phyloP scores from a whole-genome alignment of 2,888 invertebrate species.

The Caenorhabditis parvicauda region DNA sequence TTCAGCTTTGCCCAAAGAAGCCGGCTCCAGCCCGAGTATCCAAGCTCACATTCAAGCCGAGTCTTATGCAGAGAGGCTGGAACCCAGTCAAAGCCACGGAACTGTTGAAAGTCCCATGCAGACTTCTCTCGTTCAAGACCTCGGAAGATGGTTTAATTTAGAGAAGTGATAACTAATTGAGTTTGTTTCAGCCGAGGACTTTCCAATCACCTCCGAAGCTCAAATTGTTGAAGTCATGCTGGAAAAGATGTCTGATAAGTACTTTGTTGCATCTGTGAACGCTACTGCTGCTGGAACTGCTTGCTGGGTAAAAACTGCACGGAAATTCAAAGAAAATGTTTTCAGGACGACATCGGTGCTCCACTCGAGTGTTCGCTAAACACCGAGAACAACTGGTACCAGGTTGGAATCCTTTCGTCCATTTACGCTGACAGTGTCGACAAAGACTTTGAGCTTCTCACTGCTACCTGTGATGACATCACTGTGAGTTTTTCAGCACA shows the following conservation, averaged over 20 bases:
- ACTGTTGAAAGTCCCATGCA: constrained; percentile 8
- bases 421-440: too few species aligned
- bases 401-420: constrained; percentile 17
- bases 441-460: too few species aligned
- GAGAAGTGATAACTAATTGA: background rate
- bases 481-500: too few species aligned
- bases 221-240: constrained; percentile 14
- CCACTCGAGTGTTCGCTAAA: constrained; percentile 21
- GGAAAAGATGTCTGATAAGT: constrained; percentile 2
- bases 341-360: constrained; percentile 26
- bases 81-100: constrained; percentile 7
- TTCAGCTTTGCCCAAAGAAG: constrained; percentile 15
- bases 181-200: constrained; percentile 15
- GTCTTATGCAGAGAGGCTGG: constrained; percentile 11
- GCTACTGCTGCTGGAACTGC: constrained; percentile 13
- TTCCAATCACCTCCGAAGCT: constrained; percentile 2
- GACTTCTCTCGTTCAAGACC: constrained; percentile 22
- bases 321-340: background rate
- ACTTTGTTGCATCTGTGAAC: constrained; percentile 17
- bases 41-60: constrained; percentile 21
- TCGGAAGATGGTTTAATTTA: constrained; percentile 13
- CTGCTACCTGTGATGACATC: too few species aligned
- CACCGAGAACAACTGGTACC: constrained; percentile 14
- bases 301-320: constrained; percentile 17
- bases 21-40: constrained; percentile 14